Evolutionary conservation across 2,797 vertebrate genomes (phyloP).

Genomic region (Pyrocephalus nanus): DNA sequence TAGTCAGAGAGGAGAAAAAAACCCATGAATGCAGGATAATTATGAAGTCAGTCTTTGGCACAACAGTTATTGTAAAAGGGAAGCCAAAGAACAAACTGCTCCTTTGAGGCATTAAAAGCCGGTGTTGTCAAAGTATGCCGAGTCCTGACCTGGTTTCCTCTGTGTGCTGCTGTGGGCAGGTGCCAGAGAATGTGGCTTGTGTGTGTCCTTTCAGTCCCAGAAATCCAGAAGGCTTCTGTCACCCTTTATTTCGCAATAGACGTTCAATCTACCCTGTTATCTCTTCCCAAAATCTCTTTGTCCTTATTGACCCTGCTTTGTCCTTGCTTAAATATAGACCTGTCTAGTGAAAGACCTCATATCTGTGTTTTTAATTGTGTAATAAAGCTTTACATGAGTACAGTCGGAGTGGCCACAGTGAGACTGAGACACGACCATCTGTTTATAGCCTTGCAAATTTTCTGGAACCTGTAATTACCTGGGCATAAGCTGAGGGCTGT

Average conservation of each 20-base stretch:
- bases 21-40: neutral
- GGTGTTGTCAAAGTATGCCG: neutral
- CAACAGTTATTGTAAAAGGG: neutral
- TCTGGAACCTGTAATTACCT: neutral
- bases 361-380: neutral
- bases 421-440: neutral
- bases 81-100: neutral
- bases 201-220: neutral
- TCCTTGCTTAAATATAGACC: neutral
- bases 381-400: neutral
- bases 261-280: neutral
- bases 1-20: neutral
- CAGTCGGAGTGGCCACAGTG: neutral
- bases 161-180: neutral
- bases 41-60: constrained; percentile 8
- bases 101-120: neutral
- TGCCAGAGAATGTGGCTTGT: neutral
- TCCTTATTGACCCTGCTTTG: neutral
- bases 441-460: neutral
- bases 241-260: neutral
- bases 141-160: neutral
- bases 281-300: neutral
- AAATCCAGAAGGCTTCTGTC: neutral
- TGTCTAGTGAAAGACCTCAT: neutral
- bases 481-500: neutral